phyloP scores from a whole-genome alignment of 2,888 invertebrate species.

The Nephrotoma guestfalica region DNA sequence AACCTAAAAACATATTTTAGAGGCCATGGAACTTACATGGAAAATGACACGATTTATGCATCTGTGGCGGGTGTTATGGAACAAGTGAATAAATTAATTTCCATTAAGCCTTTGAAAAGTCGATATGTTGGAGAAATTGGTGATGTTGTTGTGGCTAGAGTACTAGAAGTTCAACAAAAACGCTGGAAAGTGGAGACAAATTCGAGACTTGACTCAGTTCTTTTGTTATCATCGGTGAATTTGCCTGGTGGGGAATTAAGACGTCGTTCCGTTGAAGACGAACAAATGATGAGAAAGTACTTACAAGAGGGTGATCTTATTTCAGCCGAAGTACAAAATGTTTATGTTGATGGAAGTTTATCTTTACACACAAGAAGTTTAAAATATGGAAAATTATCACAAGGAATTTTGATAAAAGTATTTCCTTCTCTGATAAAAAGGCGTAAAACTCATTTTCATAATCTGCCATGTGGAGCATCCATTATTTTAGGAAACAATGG shows the following conservation, averaged over 20 bases:
- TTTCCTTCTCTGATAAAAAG: constrained; percentile 83
- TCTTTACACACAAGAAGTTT: constrained; percentile 90
- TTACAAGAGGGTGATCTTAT: constrained; percentile 86
- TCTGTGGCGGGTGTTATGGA: constrained; percentile 91
- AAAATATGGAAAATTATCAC: constrained; percentile 90
- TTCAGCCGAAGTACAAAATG: constrained; percentile 93
- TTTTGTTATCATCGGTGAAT: constrained; percentile 86
- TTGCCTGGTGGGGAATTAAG: constrained; percentile 95
- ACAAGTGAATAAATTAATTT: constrained; percentile 87
- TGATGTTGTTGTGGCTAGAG: constrained; percentile 90
- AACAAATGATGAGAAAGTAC: constrained; percentile 92
- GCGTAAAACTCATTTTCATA: constrained; percentile 92
- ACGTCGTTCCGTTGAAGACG: constrained; percentile 86
- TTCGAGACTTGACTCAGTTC: constrained; percentile 71
- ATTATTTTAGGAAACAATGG: constrained; percentile 95
- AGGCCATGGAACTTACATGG: constrained; percentile 92
- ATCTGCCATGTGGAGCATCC: constrained; percentile 78
- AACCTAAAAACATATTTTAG: constrained; percentile 35
- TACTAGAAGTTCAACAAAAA: constrained; percentile 85
- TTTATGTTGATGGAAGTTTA: constrained; percentile 80
- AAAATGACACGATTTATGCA: constrained; percentile 68
- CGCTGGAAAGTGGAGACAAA: constrained; percentile 94
- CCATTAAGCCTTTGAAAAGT: constrained; percentile 79
- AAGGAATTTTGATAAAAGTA: constrained; percentile 81
- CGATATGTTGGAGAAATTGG: constrained; percentile 90